Evolutionary conservation across 2,888 invertebrate species (phyloP).

Genomic region (Liopterus haemorrhoidalis): DNA sequence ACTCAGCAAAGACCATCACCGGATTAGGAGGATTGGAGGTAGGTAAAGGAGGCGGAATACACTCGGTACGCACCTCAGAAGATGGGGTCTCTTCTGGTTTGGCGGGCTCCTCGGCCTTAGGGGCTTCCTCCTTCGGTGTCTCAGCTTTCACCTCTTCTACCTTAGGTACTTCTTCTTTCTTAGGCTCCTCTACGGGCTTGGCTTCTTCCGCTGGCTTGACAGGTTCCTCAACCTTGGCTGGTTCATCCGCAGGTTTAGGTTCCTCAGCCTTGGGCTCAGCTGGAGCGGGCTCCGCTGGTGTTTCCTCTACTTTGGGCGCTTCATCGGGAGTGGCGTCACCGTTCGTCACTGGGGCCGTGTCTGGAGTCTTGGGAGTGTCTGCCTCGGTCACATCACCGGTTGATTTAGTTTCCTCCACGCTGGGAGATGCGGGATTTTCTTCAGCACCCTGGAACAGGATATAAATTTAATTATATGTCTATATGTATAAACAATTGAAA

Average conservation of each 20-base stretch:
- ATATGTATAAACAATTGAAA: too few relatives aligned
- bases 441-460: constrained; percentile 40
- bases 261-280: constrained; percentile 10
- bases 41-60: constrained; percentile 66
- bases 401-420: constrained; percentile 38
- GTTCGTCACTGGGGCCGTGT: constrained; percentile 29
- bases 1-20: constrained; percentile 67
- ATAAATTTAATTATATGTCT: background rate
- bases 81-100: constrained; percentile 36
- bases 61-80: constrained; percentile 57
- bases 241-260: constrained; percentile 20
- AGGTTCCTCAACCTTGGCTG: constrained; percentile 24
- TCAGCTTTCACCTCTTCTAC: constrained; percentile 19
- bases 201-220: constrained; percentile 26
- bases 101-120: constrained; percentile 27
- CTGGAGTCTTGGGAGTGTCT: constrained; percentile 29
- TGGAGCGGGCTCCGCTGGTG: constrained; percentile 5
- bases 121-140: constrained; percentile 33
- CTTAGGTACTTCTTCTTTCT: constrained; percentile 3
- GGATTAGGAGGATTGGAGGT: constrained; percentile 69
- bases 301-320: constrained; percentile 17
- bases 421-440: constrained; percentile 38
- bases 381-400: constrained; percentile 35
- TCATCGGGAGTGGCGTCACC: constrained; percentile 30
- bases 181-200: constrained; percentile 20